A percentile compares a stretch with the other conserved stretches of the same genome.
Conservation (phyloP, 2,888 invertebrate species). For the Callimorpha dominula region DNA sequence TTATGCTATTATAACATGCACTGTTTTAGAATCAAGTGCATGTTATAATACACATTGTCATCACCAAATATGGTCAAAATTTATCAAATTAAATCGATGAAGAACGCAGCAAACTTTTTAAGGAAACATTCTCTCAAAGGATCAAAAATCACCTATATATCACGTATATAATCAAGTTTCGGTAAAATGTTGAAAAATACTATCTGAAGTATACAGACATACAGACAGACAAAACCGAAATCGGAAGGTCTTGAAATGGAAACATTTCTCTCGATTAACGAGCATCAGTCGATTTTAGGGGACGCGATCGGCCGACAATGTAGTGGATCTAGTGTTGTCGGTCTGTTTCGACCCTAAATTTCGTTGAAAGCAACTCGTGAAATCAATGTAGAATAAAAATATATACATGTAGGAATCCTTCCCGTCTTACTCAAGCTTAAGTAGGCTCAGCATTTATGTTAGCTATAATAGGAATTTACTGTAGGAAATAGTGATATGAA, state of each 20-base stretch:
- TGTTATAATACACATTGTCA: neutral
- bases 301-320: too few species aligned
- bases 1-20: neutral
- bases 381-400: too few species aligned
- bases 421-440: conserved; percentile 32
- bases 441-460: conserved; percentile 46
- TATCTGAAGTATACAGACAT: neutral
- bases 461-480: conserved; percentile 30
- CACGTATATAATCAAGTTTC: too few species aligned
- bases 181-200: too few species aligned
- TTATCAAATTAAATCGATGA: too few species aligned
- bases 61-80: neutral
- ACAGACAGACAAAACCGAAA: neutral
- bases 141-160: neutral
- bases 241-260: neutral
- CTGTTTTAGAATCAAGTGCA: neutral
- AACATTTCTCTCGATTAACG: neutral
- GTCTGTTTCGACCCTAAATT: too few species aligned
- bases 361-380: too few species aligned
- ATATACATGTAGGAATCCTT: conserved; percentile 25
- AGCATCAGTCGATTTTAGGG: neutral
- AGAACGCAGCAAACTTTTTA: neutral
- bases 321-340: too few species aligned
- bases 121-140: neutral
- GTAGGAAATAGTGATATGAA: conserved; percentile 52